phyloP scores from a whole-genome alignment of 1,140 invertebrate genomes.

The Aradophagus sp. region DNA sequence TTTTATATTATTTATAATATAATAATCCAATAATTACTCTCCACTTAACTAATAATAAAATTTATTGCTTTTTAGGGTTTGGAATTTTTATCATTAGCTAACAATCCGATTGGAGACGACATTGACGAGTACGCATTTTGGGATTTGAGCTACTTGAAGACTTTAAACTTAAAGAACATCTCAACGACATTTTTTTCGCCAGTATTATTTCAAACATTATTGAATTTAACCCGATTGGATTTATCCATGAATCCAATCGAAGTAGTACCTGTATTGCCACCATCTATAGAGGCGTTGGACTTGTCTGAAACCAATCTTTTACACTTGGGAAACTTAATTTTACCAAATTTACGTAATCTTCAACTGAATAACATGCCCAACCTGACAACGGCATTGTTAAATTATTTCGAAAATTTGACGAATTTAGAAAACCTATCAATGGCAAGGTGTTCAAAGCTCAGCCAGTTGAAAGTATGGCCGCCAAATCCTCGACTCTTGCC shows the following conservation, averaged over 20 bases:
- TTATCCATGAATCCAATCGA: constrained; percentile 68
- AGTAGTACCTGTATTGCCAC: constrained; percentile 63
- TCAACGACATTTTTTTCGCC: constrained; percentile 61
- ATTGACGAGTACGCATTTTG: constrained; percentile 68
- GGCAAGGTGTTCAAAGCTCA: constrained; percentile 56
- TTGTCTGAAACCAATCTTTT: constrained; percentile 66
- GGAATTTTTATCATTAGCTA: constrained; percentile 65
- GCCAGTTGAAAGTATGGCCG: constrained; percentile 57
- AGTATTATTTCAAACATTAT: constrained; percentile 63
- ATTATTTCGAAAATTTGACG: constrained; percentile 67
- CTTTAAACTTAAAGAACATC: constrained; percentile 65
- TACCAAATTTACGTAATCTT: constrained; percentile 61
- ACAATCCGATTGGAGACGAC: constrained; percentile 67
- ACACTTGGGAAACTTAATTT: constrained; percentile 52
- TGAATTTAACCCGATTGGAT: constrained; percentile 63
- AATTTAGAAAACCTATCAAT: constrained; percentile 64
- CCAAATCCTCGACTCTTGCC: constrained; percentile 58
- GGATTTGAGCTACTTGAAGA: constrained; percentile 58
- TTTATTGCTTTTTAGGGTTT: constrained; percentile 57
- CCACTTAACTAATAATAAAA: too few species aligned
- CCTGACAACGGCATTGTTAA: constrained; percentile 61
- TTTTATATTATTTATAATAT: too few species aligned
- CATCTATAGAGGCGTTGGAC: constrained; percentile 61
- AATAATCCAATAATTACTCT: too few species aligned
- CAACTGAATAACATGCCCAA: constrained; percentile 65